Conservation (phyloP, 1,140 invertebrate species). For the Apis dorsata region DNA sequence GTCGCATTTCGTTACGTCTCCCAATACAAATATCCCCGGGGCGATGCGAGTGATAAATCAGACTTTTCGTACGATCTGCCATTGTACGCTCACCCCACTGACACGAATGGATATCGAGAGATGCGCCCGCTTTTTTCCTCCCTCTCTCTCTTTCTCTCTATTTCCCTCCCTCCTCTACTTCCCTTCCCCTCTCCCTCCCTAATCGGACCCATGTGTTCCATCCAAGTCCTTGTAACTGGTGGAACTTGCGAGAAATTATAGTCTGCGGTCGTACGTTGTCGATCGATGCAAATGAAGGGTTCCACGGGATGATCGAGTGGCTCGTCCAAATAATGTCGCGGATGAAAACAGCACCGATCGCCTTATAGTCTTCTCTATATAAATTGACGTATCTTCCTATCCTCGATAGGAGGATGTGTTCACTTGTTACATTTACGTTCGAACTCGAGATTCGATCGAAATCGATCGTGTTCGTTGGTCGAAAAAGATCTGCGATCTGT, state of each 20-base stretch:
- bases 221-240: conserved; percentile 52
- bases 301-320: conserved; percentile 31
- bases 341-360: not conserved
- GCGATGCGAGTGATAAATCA: conserved; percentile 79
- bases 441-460: too few relatives aligned
- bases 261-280: conserved; percentile 50
- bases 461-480: too few relatives aligned
- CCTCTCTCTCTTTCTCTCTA: conserved; percentile 36
- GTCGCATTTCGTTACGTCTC: conserved; percentile 79
- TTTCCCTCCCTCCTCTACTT: conserved; percentile 46
- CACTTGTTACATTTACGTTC: too few relatives aligned
- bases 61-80: conserved; percentile 77
- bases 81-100: conserved; percentile 76
- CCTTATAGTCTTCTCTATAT: not conserved
- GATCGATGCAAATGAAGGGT: conserved; percentile 61
- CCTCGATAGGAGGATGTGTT: too few relatives aligned
- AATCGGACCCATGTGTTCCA: conserved; percentile 69
- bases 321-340: conserved; percentile 6
- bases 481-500: too few relatives aligned
- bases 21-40: conserved; percentile 77
- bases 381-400: not conserved
- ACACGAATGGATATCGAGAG: conserved; percentile 67
- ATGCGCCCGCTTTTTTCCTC: conserved; percentile 50
- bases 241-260: conserved; percentile 58
- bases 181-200: conserved; percentile 40